phyloP scores from a whole-genome alignment of 1,140 invertebrate genomes.

The Anastrepha obliqua region DNA sequence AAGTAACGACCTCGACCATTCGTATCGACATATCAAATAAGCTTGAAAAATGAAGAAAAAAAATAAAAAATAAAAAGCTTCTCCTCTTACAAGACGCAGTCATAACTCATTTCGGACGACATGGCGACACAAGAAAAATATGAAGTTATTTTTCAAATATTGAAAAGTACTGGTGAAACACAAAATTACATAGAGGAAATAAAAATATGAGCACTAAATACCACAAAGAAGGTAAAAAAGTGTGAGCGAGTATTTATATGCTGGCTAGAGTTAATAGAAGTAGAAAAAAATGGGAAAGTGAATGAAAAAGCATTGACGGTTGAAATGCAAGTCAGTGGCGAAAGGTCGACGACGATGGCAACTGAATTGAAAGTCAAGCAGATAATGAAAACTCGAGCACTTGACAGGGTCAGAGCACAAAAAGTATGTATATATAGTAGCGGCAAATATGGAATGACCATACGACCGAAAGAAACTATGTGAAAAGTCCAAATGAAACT shows the following conservation, averaged over 20 bases:
- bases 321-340: neutral
- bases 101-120: constrained; percentile 42
- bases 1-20: neutral
- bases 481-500: constrained; percentile 37
- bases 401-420: neutral
- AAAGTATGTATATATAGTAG: neutral
- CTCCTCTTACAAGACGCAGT: constrained; percentile 8
- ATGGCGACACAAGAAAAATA: constrained; percentile 32
- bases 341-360: neutral
- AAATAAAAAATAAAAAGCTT: neutral
- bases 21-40: neutral
- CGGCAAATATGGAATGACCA: neutral
- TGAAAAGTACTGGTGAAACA: neutral
- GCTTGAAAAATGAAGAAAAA: neutral
- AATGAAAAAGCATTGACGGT: neutral
- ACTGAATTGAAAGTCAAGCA: neutral
- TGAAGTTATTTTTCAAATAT: constrained; percentile 38
- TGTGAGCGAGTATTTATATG: neutral
- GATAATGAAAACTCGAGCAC: neutral
- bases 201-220: neutral
- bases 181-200: neutral
- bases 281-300: neutral
- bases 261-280: neutral
- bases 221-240: neutral
- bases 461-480: neutral